Evolutionary conservation across 2,113 vertebrate genomes (phyloP).

Genomic region (Syngnathoides biaculeatus): DNA sequence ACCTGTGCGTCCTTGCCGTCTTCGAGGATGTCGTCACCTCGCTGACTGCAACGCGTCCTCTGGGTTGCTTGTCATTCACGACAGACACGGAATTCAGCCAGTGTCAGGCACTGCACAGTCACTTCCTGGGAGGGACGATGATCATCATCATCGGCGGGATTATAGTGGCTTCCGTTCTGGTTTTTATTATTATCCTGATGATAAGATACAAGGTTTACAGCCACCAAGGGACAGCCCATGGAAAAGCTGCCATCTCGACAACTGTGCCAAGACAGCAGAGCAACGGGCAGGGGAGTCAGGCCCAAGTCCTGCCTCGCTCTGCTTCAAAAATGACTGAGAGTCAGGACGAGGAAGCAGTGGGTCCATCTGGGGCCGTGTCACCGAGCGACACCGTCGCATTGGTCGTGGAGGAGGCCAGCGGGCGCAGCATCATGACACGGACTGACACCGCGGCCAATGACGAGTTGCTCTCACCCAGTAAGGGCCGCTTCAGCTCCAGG

Average conservation of each 20-base stretch:
- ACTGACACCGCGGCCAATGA: conserved; percentile 61
- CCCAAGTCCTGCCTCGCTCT: conserved; percentile 63
- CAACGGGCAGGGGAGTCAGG: conserved; percentile 62
- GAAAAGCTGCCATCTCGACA: conserved; percentile 69
- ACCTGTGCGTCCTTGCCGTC: conserved; percentile 88
- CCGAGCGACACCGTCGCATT: conserved; percentile 72
- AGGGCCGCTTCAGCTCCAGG: conserved; percentile 67
- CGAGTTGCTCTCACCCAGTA: conserved; percentile 66
- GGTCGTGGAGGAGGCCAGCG: conserved; percentile 66
- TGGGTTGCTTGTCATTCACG: conserved; percentile 84
- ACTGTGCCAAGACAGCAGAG: conserved; percentile 78
- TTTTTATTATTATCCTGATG: conserved; percentile 93
- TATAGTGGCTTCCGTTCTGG: conserved; percentile 90
- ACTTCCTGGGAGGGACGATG: conserved; percentile 92
- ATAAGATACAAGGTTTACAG: conserved; percentile 91
- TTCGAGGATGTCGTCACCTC: conserved; percentile 80
- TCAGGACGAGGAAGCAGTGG: conserved; percentile 60
- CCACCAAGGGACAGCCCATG: conserved; percentile 71
- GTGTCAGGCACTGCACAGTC: conserved; percentile 82
- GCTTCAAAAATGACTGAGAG: conserved; percentile 69
- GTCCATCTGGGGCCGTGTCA: conserved; percentile 50
- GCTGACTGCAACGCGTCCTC: conserved; percentile 79
- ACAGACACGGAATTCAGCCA: conserved; percentile 80
- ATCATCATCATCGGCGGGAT: conserved; percentile 94
- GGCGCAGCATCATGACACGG: conserved; percentile 52